phyloP scores from a whole-genome alignment of 30 jellyfish, hydroid and myxozoan species.

The Aurelia sp. region DNA sequence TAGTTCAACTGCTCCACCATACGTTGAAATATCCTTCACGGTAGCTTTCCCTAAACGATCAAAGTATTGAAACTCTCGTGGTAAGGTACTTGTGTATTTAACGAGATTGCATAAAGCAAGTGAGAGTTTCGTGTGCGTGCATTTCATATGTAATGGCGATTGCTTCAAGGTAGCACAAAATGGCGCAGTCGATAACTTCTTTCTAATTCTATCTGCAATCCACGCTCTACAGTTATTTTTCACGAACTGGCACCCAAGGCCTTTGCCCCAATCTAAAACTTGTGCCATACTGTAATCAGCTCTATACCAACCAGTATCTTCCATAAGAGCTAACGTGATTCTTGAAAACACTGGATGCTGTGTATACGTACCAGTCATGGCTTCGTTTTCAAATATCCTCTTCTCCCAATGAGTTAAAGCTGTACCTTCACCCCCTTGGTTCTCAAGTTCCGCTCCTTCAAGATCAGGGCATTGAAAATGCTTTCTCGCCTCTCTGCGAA shows the following conservation, averaged over 20 bases:
- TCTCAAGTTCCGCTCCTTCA: conserved; percentile 96
- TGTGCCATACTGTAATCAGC: conserved; percentile 94
- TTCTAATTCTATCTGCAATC: conserved; percentile 87
- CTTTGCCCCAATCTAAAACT: conserved; percentile 90
- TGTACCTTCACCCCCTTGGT: conserved; percentile 98
- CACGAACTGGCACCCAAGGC: conserved; percentile 88
- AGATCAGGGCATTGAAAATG: conserved; percentile 83
- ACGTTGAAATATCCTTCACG: conserved; percentile 83
- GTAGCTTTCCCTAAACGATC: conserved; percentile 87
- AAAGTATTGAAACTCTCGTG: conserved; percentile 82
- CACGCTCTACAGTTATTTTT: conserved; percentile 95
- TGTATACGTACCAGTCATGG: conserved; percentile 97
- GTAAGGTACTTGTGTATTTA: conserved; percentile 75
- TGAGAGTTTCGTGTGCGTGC: conserved; percentile 91
- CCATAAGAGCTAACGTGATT: conserved; percentile 91
- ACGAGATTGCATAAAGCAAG: conserved; percentile 89
- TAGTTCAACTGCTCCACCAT: conserved; percentile 96
- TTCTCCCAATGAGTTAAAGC: conserved; percentile 97
- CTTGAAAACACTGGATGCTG: conserved; percentile 95
- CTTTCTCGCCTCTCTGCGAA: conserved; percentile 76
- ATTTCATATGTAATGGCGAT: conserved; percentile 94
- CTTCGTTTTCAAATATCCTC: conserved; percentile 91
- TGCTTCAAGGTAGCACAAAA: conserved; percentile 95
- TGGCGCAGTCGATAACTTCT: conserved; percentile 83
- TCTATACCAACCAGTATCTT: conserved; percentile 96